These are phyloP conservation scores for Hemitrygon akajei DNA, from an alignment of 2,797 vertebrate genomes.

Conservation along the genomic window DNA sequence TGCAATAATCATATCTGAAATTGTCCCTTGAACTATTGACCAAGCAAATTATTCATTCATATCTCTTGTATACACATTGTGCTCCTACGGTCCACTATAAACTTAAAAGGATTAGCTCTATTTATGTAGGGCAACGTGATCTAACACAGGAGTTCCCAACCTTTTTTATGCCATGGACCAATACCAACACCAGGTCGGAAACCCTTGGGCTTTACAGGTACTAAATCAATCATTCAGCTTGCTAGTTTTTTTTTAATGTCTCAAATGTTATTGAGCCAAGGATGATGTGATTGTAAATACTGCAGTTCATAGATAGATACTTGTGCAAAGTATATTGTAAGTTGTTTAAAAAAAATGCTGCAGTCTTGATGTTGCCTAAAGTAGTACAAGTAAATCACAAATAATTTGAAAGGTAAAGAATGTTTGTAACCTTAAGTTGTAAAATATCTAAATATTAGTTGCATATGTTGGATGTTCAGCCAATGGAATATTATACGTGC, in stretches of 20 bases:
- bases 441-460: background rate
- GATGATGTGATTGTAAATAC: background rate
- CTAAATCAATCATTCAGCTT: slow-evolving; percentile 44
- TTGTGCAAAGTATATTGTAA: background rate
- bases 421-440: background rate
- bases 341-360: background rate
- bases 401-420: background rate
- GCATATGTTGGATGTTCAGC: background rate
- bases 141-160: too few species aligned
- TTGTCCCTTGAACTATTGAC: background rate
- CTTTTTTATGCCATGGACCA: too few species aligned
- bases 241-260: slow-evolving; percentile 44
- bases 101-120: background rate
- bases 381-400: background rate
- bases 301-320: background rate
- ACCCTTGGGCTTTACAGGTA: background rate
- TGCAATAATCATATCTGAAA: background rate
- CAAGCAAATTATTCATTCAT: background rate
- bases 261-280: background rate
- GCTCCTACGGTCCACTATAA: background rate
- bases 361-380: background rate
- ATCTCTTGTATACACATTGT: background rate
- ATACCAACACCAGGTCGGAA: too few species aligned
- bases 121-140: background rate
- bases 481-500: background rate